Evolutionary conservation across 1,140 invertebrate species (phyloP), one percentile per base, ranked within the genome.

Genomic region (Ladona fulva): DNA sequence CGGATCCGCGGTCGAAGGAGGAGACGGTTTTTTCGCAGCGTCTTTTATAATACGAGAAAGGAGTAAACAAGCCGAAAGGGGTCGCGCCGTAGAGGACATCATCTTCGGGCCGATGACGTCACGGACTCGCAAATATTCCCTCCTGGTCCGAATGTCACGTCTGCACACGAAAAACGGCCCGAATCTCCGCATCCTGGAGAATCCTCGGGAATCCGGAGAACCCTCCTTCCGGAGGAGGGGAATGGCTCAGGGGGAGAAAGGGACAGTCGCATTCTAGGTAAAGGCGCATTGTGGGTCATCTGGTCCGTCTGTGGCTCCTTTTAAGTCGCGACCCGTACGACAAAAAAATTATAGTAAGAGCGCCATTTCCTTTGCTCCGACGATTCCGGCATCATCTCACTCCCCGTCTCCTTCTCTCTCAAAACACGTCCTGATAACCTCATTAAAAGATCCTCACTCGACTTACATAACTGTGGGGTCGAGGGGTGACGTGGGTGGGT

Each of bases 361-460:
- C 52, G 52, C 52, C 52, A 12, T 66, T 22, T 66, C 52, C 52
- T 66, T 66, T 66, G 3, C 3, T 3, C n/a, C 12, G 44, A 52
- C 44, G 44, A 52, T 52, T 52, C 44, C 44, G 44, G 19, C 44
- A 52, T 11, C 44, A 19, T 52, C 44, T 10, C 44, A 52, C 44
- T 19, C 44, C 19, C 44, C 44, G 19, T 10, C 44, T 19, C 44
- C 44, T n/a, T 52, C 3, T 19, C 52, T 66, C n/a, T 12, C 52
- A 5, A 66, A 66, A 66, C 52, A 66, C 52, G 52, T 66, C 52
- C 52, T 66, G 52, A 66, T 66, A 66, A 66, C 52, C 52, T 66
- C 52, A 66, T 66, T 66, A 66, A 66, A 66, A 66, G 52, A 66
- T 66, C 44, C 44, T 52, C 44, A 52, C 44, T 52, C 52, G 52